Conservation (phyloP, 1,140 invertebrate species). For the Mamestra configurata region DNA sequence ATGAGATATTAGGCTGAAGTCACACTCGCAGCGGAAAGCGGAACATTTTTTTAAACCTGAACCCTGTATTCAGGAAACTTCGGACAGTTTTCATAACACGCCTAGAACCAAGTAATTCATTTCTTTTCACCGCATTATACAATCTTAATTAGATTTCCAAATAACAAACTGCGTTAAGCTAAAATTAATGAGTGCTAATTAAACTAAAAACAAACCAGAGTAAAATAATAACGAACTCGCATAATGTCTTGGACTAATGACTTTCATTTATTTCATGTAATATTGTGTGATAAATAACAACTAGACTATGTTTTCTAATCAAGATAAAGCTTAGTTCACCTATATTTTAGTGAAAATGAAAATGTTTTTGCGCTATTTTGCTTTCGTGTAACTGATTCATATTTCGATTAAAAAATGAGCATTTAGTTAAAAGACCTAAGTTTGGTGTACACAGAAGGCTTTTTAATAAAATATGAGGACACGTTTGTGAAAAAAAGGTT, state of each 20-base stretch:
- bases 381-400: background rate
- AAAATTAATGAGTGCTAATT: slow-evolving; percentile 53
- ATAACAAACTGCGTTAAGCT: slow-evolving; percentile 51
- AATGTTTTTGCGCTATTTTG: slow-evolving; percentile 1
- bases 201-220: slow-evolving; percentile 44
- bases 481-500: background rate
- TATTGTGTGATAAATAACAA: slow-evolving; percentile 43
- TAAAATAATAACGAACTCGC: slow-evolving; percentile 47
- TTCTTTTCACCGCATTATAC: slow-evolving; percentile 46
- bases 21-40: slow-evolving; percentile 36
- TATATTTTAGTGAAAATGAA: slow-evolving; percentile 22
- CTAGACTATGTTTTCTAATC: slow-evolving; percentile 42
- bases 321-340: slow-evolving; percentile 33
- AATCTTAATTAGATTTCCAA: slow-evolving; percentile 52
- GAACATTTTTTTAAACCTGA: background rate
- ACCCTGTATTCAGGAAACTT: background rate
- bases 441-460: background rate
- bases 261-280: slow-evolving; percentile 45
- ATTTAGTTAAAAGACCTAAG: background rate
- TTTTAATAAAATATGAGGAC: background rate
- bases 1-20: slow-evolving; percentile 59
- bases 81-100: slow-evolving; percentile 25
- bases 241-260: slow-evolving; percentile 44
- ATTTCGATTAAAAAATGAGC: background rate
- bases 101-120: slow-evolving; percentile 20